phyloP scores from a whole-genome alignment of 2,113 vertebrate species.

The Limanda limanda region DNA sequence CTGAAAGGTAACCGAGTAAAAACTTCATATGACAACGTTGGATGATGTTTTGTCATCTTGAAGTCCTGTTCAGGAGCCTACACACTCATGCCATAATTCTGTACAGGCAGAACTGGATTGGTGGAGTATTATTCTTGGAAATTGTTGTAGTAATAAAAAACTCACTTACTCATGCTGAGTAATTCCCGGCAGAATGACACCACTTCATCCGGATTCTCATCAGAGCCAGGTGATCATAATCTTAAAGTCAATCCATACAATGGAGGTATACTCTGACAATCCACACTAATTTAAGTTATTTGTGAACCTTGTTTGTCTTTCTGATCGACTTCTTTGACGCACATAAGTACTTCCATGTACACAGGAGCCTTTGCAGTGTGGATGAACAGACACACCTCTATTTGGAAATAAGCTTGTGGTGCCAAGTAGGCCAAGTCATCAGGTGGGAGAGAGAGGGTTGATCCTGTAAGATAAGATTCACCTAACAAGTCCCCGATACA shows the following conservation, averaged over 20 bases:
- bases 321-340: conserved; percentile 32
- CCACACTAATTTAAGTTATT: neutral
- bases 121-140: neutral
- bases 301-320: conserved; percentile 33
- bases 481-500: neutral
- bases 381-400: conserved; percentile 60
- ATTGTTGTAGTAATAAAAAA: neutral
- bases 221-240: neutral
- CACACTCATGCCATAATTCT: neutral
- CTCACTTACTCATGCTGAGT: neutral
- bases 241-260: neutral
- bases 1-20: neutral
- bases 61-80: neutral
- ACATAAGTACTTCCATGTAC: conserved; percentile 34
- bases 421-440: conserved; percentile 30
- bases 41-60: neutral
- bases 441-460: neutral
- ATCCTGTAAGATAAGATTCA: conserved; percentile 2
- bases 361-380: conserved; percentile 33
- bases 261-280: neutral
- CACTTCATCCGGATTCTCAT: neutral
- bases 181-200: neutral
- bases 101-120: neutral
- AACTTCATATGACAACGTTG: too few species aligned
- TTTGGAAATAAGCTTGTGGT: conserved; percentile 25